phyloP scores from a whole-genome alignment of 2,797 vertebrate species.

The Sardinella longiceps region DNA sequence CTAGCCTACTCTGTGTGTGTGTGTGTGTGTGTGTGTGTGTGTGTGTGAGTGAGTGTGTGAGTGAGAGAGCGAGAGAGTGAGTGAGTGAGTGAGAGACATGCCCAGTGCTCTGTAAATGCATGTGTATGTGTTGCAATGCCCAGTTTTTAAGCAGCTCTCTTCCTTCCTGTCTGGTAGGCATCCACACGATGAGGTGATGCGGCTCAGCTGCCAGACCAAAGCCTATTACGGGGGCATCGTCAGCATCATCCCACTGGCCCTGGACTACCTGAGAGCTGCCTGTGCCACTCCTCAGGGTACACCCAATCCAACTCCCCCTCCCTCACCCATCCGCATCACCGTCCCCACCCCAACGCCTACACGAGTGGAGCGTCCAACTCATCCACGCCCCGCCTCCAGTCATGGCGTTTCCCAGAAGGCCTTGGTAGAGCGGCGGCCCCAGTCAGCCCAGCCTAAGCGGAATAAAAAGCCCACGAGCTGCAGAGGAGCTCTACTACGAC shows the following conservation, averaged over 20 bases:
- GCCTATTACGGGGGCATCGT: slow-evolving; percentile 78
- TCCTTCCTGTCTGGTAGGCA: slow-evolving; percentile 65
- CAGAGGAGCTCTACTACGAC: slow-evolving; percentile 21
- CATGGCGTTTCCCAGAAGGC: not conserved
- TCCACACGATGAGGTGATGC: slow-evolving; percentile 76
- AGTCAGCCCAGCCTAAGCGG: not conserved
- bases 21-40: too few species aligned
- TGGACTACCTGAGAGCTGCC: slow-evolving; percentile 70
- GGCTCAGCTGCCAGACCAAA: slow-evolving; percentile 78
- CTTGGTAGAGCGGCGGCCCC: not conserved
- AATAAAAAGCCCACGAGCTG: not conserved
- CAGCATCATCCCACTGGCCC: slow-evolving; percentile 77
- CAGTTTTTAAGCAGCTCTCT: not conserved
- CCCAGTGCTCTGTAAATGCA: too few species aligned
- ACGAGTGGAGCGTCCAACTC: not conserved
- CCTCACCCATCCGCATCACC: not conserved
- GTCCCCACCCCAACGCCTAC: not conserved
- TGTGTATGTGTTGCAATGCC: not conserved
- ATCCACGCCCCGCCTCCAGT: not conserved
- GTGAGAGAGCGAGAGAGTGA: too few species aligned
- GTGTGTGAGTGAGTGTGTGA: too few species aligned
- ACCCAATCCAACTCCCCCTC: not conserved
- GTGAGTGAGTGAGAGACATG: too few species aligned
- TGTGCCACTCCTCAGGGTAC: not conserved
- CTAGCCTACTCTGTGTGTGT: too few species aligned